phyloP scores from a whole-genome alignment of 2,888 invertebrate genomes.

The Therioaphis trifolii region DNA sequence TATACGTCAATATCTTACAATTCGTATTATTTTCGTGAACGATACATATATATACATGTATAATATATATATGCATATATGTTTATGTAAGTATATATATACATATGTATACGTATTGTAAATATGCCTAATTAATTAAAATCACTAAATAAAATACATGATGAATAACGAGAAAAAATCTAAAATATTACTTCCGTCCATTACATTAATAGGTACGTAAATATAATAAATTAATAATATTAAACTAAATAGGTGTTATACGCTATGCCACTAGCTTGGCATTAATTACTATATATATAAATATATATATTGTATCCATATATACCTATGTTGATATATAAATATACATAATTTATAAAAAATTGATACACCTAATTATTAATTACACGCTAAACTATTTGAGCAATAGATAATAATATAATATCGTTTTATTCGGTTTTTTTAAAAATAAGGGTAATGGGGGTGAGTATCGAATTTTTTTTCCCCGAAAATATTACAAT shows the following conservation, averaged over 20 bases:
- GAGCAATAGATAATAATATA: conserved; percentile 46
- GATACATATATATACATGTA: conserved; percentile 3
- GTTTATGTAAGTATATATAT: not conserved
- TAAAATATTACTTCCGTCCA: conserved; percentile 56
- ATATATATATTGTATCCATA: conserved; percentile 4
- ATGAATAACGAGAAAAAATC: conserved; percentile 32
- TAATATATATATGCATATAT: not conserved
- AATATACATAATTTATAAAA: conserved; percentile 27
- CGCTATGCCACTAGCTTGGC: conserved; percentile 38
- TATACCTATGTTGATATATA: conserved; percentile 5
- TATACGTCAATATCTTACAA: conserved; percentile 31
- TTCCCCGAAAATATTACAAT: not conserved
- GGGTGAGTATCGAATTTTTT: not conserved
- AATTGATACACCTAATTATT: conserved; percentile 26
- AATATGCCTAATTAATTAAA: conserved; percentile 40
- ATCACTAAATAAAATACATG: conserved; percentile 40
- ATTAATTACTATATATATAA: conserved; percentile 24
- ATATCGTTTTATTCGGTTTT: conserved; percentile 6
- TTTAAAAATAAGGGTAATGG: not conserved
- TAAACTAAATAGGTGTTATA: conserved; percentile 39
- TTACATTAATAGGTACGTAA: conserved; percentile 29
- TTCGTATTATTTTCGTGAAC: conserved; percentile 39
- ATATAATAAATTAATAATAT: conserved; percentile 21
- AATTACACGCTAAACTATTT: conserved; percentile 49
- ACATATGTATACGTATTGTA: conserved; percentile 3